A percentile compares a stretch with the other conserved stretches of the same genome.
phyloP scores from a whole-genome alignment of 2,888 invertebrate genomes.

The Drosophila recens region DNA sequence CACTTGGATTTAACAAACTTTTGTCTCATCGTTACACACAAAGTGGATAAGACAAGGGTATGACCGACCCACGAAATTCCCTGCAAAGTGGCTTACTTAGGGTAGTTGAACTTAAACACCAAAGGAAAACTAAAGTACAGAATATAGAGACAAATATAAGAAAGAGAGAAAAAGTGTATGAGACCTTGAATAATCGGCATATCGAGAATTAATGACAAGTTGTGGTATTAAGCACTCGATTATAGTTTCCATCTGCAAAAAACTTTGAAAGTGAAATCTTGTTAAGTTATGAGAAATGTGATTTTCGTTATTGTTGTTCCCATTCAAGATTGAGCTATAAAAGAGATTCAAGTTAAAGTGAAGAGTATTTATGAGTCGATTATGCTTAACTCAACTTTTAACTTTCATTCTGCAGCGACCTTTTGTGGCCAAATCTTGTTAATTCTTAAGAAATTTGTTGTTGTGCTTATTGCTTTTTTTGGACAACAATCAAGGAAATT shows the following conservation, averaged over 20 bases:
- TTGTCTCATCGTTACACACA: slow-evolving; percentile 12
- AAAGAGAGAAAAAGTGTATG: background rate
- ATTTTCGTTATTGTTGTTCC: background rate
- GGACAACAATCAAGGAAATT: slow-evolving; percentile 28
- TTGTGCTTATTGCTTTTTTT: slow-evolving; percentile 11
- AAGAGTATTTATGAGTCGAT: slow-evolving; percentile 13
- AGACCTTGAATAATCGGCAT: too few relatives aligned
- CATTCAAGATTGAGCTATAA: background rate
- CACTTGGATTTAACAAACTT: slow-evolving; percentile 39
- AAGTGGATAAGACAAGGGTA: background rate
- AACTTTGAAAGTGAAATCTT: background rate
- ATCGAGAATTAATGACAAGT: background rate
- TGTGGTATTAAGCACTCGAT: background rate
- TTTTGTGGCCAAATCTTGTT: slow-evolving; percentile 49
- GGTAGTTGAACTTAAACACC: background rate
- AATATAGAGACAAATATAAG: background rate
- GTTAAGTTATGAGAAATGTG: background rate
- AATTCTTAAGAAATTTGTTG: slow-evolving; percentile 33
- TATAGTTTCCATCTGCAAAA: background rate
- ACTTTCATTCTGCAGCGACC: slow-evolving; percentile 15
- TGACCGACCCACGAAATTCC: slow-evolving; percentile 10
- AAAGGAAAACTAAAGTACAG: background rate
- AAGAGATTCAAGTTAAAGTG: too few relatives aligned
- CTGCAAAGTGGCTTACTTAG: slow-evolving; percentile 12
- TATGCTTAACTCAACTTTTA: background rate